Evolutionary conservation across 2,797 vertebrate species (phyloP).

Genomic region (Tachyglossus aculeatus): DNA sequence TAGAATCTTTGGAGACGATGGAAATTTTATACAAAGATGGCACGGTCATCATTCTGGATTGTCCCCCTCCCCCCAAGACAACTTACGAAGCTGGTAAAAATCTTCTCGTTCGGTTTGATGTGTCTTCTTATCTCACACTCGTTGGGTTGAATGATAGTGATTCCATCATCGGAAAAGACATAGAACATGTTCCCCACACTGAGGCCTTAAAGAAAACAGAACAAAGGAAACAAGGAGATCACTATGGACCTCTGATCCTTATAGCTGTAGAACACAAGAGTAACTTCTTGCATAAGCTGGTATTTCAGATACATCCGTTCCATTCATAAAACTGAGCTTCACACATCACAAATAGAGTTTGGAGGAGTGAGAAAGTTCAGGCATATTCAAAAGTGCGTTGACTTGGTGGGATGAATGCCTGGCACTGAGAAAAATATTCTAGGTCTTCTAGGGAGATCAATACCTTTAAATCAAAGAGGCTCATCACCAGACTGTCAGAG

Average conservation of each 20-base stretch:
- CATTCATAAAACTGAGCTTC: conserved; percentile 39
- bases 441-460: neutral
- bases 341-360: conserved; percentile 43
- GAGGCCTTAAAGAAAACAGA: conserved; percentile 78
- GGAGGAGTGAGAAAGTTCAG: conserved; percentile 45
- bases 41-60: too few relatives aligned
- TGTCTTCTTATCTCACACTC: conserved; percentile 92
- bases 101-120: conserved; percentile 86
- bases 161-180: conserved; percentile 90
- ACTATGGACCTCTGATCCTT: neutral
- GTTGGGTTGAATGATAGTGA: conserved; percentile 86
- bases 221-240: conserved; percentile 11
- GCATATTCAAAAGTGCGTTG: conserved; percentile 58
- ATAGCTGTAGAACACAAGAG: neutral
- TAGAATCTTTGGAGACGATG: too few relatives aligned
- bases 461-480: neutral
- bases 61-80: neutral
- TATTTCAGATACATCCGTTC: conserved; percentile 13
- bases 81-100: conserved; percentile 89
- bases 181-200: conserved; percentile 98
- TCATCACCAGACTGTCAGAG: neutral
- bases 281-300: conserved; percentile 16
- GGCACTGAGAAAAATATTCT: accelerated
- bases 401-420: conserved; percentile 30
- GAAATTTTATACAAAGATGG: too few relatives aligned